phyloP scores from a whole-genome alignment of 2,888 invertebrate genomes.

The Tenthredo amoena region DNA sequence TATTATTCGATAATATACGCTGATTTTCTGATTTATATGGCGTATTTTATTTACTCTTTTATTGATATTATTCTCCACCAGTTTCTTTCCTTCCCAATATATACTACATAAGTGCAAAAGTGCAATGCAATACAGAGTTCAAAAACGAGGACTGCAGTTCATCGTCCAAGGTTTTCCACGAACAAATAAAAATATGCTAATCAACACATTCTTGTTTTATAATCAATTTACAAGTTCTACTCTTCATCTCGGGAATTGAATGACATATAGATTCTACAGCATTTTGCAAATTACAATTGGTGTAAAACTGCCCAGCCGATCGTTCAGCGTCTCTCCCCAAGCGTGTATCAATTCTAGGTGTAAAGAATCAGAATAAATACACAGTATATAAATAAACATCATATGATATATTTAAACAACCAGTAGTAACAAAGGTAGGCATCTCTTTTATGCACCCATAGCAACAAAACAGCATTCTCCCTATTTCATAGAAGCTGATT shows the following conservation, averaged over 20 bases:
- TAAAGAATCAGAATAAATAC: neutral
- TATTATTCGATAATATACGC: slow-evolving; percentile 60
- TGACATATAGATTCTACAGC: neutral
- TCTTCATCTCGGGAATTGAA: neutral
- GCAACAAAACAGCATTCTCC: slow-evolving; percentile 66
- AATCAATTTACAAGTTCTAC: neutral
- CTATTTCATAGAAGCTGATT: slow-evolving; percentile 60
- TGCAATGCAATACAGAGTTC: neutral
- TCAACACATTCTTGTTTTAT: neutral
- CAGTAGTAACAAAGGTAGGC: slow-evolving; percentile 74
- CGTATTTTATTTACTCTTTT: neutral
- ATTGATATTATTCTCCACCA: neutral
- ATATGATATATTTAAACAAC: slow-evolving; percentile 72
- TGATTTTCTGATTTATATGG: slow-evolving; percentile 53
- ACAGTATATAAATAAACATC: slow-evolving; percentile 58
- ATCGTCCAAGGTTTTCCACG: neutral
- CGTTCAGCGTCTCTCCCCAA: neutral
- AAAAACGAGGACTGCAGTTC: neutral
- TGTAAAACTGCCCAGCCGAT: neutral
- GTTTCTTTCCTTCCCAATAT: neutral
- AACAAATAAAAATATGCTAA: neutral
- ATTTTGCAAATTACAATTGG: neutral
- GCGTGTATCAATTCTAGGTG: neutral
- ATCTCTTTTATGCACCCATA: slow-evolving; percentile 68
- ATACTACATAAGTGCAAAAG: neutral